A percentile compares a stretch with the other conserved stretches of the same genome.
These are phyloP conservation scores for Brachyistius frenatus DNA, from an alignment of 2,113 vertebrate species.

Conservation along the genomic window DNA sequence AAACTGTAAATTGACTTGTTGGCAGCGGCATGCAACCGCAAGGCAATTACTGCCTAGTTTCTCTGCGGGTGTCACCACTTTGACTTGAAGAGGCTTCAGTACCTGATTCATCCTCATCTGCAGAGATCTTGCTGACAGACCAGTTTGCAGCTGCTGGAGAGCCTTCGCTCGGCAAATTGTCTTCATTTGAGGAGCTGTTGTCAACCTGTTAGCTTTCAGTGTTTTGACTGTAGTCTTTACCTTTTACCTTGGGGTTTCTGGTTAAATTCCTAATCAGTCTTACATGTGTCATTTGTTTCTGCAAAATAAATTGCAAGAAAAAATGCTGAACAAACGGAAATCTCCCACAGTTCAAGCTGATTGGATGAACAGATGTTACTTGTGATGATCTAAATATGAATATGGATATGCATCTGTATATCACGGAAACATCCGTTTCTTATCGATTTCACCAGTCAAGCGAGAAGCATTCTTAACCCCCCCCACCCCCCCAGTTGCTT, in stretches of 20 bases:
- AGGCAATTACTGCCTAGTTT: no score
- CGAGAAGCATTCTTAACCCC: background rate
- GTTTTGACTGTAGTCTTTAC: background rate
- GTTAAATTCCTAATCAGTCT: background rate
- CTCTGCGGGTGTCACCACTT: background rate
- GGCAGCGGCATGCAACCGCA: no score
- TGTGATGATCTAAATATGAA: constrained; percentile 1
- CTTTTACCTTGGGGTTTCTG: constrained; percentile 1
- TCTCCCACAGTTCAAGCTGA: constrained; percentile 1
- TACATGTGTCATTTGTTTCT: background rate
- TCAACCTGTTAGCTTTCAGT: constrained; percentile 5
- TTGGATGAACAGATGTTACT: constrained; percentile 9
- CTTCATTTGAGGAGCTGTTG: background rate
- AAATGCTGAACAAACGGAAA: constrained; percentile 14
- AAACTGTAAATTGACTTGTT: no score
- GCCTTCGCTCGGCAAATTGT: constrained; percentile 4
- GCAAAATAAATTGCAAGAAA: constrained; percentile 4
- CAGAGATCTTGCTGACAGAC: background rate
- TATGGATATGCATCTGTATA: background rate
- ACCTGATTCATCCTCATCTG: background rate
- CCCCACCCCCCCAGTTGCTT: background rate
- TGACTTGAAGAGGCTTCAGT: no score
- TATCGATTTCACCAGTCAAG: background rate
- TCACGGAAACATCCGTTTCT: background rate
- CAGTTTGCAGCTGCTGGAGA: background rate